Base-by-base conservation (phyloP, 2,113 vertebrate species). In the Datnioides undecimradiatus region DNA sequence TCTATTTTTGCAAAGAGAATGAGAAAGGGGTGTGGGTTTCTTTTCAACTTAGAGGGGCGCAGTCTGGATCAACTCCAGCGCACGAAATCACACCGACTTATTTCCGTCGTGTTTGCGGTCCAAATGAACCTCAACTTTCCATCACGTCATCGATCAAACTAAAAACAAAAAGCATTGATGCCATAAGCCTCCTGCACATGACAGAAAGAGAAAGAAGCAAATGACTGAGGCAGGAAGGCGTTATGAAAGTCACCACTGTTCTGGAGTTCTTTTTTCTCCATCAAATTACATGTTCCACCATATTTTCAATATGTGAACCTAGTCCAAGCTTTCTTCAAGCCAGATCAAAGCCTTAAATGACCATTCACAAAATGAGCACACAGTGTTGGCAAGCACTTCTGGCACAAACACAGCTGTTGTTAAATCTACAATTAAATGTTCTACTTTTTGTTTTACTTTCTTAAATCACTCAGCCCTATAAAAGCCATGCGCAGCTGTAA, bases 71-170 rank as follows among this genome's bases (percentile, higher is more conserved):
- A 33, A 40, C 23, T 31, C 58, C 33, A 57, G 34, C 73, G 65
- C 36, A 64, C 31, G 51, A 81, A 80, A 73, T 63, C 19, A 2
- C 34, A 46, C 41, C 45, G 69, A 66, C 38, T 49, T 57, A 41
- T 57, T 72, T 51, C 34, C 8, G 36, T 71, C 21, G 51, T 9
- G 41, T 31, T 31, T 34, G 13, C 9, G 8, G 11, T 41, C 29
- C 27, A 40, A 19, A 64, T 71, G 16, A 33, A 27, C 10, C 45
- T 43, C 7, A 16, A 11, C 57, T 83, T 81, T 78, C 79, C 58
- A 60, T 76, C 29, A 49, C 79, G 76, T 82, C n/a, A 74, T 69
- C 51, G 45, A 43, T 40, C 31, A 43, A 43, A 78, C 33, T n/a
- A 5, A 25, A 81, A 58, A 63, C 29, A 74, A 81, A 85, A 66